phyloP scores from a whole-genome alignment of 2,888 invertebrate genomes.

The Thymelicus lineola region DNA sequence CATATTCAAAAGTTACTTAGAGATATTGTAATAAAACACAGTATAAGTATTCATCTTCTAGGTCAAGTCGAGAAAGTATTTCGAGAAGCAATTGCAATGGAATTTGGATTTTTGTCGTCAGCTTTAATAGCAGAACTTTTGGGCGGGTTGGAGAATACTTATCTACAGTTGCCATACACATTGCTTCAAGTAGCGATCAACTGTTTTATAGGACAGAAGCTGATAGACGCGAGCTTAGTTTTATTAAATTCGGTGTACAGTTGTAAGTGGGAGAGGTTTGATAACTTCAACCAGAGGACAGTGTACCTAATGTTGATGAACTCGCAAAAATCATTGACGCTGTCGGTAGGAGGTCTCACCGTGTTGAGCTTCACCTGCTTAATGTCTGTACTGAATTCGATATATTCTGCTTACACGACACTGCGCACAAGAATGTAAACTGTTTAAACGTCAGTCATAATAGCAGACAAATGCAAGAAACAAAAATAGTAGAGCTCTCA shows the following conservation, averaged over 20 bases:
- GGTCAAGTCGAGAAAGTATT: conserved; percentile 11
- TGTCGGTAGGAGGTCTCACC: conserved; percentile 64
- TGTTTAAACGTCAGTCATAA: not conserved
- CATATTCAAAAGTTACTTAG: not conserved
- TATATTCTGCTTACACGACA: conserved; percentile 66
- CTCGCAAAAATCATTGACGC: conserved; percentile 58
- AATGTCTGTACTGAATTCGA: conserved; percentile 58
- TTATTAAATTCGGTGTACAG: conserved; percentile 62
- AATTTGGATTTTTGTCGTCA: not conserved
- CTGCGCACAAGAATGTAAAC: conserved; percentile 41
- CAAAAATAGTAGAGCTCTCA: too few relatives aligned
- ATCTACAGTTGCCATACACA: conserved; percentile 57
- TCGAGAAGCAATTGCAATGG: conserved; percentile 10
- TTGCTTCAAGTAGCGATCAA: conserved; percentile 60
- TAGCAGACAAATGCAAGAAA: too few relatives aligned
- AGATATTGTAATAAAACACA: conserved; percentile 20
- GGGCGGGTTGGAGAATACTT: conserved; percentile 62
- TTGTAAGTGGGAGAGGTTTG: conserved; percentile 68
- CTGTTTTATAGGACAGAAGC: conserved; percentile 61
- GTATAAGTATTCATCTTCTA: not conserved
- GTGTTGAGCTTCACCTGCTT: conserved; percentile 57
- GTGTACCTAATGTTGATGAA: conserved; percentile 59
- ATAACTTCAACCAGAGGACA: conserved; percentile 58
- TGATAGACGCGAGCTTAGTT: conserved; percentile 57
- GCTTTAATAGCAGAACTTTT: conserved; percentile 58